These are phyloP conservation scores for Buteo buteo DNA, from an alignment of 2,113 vertebrate species.

Conservation along the genomic window DNA sequence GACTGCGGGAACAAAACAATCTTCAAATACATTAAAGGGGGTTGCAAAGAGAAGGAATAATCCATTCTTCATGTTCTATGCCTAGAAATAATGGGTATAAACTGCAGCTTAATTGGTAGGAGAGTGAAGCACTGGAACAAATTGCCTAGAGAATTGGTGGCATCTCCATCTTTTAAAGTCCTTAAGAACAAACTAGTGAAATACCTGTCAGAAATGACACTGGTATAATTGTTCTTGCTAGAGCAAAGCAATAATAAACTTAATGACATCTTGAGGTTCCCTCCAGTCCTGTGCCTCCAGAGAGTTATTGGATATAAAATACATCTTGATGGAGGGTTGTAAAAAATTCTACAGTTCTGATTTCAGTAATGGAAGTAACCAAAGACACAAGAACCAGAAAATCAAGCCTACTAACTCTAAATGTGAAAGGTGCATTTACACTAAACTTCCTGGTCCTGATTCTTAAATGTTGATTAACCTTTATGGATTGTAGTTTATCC, in stretches of 20 bases:
- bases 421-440: not conserved
- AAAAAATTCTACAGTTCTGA: not conserved
- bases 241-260: not conserved
- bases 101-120: not conserved
- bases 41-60: not conserved
- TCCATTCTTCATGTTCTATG: not conserved
- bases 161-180: conserved; percentile 1
- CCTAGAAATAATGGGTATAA: not conserved
- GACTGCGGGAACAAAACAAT: not conserved
- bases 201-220: conserved; percentile 30
- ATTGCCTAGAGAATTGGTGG: not conserved
- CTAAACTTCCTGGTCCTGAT: not conserved
- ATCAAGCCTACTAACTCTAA: not conserved
- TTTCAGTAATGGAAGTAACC: not conserved
- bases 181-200: not conserved
- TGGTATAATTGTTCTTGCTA: conserved; percentile 14
- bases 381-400: not conserved
- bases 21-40: not conserved
- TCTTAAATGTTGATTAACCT: not conserved
- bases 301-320: not conserved
- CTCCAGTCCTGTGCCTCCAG: not conserved
- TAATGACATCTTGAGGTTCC: not conserved
- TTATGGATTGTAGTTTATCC: not conserved
- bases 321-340: not conserved
- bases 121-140: not conserved